Percentiles rank a stretch among this genome's conserved stretches.
These are phyloP conservation scores for Danio aesculapii DNA, from an alignment of 2,797 vertebrate species.

Conservation along the genomic window DNA sequence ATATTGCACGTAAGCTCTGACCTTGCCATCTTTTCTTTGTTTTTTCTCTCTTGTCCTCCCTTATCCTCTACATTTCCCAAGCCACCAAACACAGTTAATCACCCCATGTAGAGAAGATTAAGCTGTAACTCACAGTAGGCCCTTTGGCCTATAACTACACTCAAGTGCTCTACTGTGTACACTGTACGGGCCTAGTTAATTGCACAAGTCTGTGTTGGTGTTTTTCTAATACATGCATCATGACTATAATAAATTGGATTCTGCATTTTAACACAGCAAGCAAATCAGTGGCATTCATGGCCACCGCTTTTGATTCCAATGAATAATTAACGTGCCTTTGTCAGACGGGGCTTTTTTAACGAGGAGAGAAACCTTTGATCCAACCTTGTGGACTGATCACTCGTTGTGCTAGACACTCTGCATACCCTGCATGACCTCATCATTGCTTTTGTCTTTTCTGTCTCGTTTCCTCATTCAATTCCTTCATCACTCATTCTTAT, in stretches of 20 bases:
- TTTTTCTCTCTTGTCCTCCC: slow-evolving; percentile 9
- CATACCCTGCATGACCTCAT: slow-evolving; percentile 23
- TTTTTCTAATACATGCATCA: slow-evolving; percentile 50
- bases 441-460: slow-evolving; percentile 26
- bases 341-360: slow-evolving; percentile 40
- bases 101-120: slow-evolving; percentile 46
- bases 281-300: slow-evolving; percentile 55
- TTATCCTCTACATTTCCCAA: slow-evolving; percentile 19
- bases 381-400: slow-evolving; percentile 40
- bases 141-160: slow-evolving; percentile 50
- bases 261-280: slow-evolving; percentile 29
- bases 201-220: slow-evolving; percentile 25
- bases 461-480: slow-evolving; percentile 34
- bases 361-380: slow-evolving; percentile 58
- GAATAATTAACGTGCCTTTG: slow-evolving; percentile 55
- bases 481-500: slow-evolving; percentile 32
- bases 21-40: background rate
- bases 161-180: slow-evolving; percentile 44
- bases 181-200: slow-evolving; percentile 37
- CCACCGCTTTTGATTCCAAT: slow-evolving; percentile 38
- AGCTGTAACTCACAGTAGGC: slow-evolving; percentile 52
- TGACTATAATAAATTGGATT: slow-evolving; percentile 53
- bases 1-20: background rate
- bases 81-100: slow-evolving; percentile 49
- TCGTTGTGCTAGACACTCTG: background rate